Evolutionary conservation across 2,113 vertebrate genomes (phyloP), one percentile per base, ranked within the genome.

Genomic region (Grantiella picta): DNA sequence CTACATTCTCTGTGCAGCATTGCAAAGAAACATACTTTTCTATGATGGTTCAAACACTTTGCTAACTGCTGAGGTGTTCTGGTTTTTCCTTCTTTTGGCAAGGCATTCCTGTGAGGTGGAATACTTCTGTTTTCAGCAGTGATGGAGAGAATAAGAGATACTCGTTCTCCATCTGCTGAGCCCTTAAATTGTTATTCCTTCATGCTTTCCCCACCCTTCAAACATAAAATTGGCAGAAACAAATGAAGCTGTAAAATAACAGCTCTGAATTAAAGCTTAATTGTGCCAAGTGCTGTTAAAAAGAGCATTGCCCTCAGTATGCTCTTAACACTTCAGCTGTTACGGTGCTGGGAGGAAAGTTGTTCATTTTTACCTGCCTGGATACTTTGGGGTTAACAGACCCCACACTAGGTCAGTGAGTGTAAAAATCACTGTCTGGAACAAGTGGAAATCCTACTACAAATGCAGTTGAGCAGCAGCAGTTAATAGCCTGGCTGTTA

Each of bases 171-270:
- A 89, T 96, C 92, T 97, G 94, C 91, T 95, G 82, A 92, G 77
- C 52, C n/a, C 88, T 94, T 76, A 82, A 92, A 81, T 65, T 89
- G 78, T 89, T 94, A 65, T 69, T 94, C 60, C 38, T 97, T 93
- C 45, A 40, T 89, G 59, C 66, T 95, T 95, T 93, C 63, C 82
- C 68, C 60, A 72, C 83, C 52, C 57, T 95, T 94, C 89, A 73
- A 94, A 86, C 61, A 85, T 79, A 94, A 95, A 96, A 94, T 63
- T 91, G 71, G 75, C 89, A 95, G 92, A 92, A 97, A 92, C 49
- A 97, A 97, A 96, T 75, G 66, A 93, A 95, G n/a, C 89, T 87
- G 52, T 93, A 95, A 96, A 97, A 89, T 93, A 94, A 85, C 87
- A 93, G 63, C 57, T 96, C 87, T 33, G 60, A 86, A 95, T 96